These are phyloP conservation scores for Hozukius guyotensis DNA, from an alignment of 2,797 vertebrate genomes.

Conservation along the genomic window DNA sequence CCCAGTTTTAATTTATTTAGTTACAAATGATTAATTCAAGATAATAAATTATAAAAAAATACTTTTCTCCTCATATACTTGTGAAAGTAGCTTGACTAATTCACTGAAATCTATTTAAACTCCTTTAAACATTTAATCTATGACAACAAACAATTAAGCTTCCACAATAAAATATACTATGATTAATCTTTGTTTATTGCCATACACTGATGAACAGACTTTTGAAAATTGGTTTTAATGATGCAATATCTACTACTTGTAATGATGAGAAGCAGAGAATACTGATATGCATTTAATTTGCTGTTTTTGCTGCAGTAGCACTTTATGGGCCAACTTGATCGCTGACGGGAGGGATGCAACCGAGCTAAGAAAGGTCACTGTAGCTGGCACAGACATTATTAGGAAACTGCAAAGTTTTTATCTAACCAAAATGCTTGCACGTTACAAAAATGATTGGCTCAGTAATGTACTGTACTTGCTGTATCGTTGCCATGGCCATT, in stretches of 20 bases:
- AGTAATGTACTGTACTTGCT: background rate
- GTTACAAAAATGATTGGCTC: background rate
- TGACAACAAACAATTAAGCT: background rate
- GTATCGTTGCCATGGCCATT: background rate
- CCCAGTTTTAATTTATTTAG: background rate
- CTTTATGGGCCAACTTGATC: background rate
- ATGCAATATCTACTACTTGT: background rate
- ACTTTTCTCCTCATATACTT: background rate
- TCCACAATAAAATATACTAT: background rate
- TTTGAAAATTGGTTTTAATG: background rate
- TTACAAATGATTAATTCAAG: background rate
- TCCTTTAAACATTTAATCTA: background rate
- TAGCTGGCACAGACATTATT: background rate
- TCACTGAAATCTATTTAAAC: background rate
- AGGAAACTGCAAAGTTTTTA: background rate
- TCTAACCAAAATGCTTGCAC: background rate
- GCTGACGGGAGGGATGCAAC: background rate
- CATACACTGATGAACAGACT: background rate
- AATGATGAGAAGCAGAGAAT: background rate
- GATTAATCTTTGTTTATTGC: background rate
- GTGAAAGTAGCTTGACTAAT: background rate
- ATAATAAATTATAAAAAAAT: background rate
- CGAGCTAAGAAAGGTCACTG: background rate
- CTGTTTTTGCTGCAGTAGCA: background rate
- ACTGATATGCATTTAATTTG: background rate